Base-by-base conservation (phyloP, 2,888 invertebrate genomes). In the Drosophila sordidula region DNA sequence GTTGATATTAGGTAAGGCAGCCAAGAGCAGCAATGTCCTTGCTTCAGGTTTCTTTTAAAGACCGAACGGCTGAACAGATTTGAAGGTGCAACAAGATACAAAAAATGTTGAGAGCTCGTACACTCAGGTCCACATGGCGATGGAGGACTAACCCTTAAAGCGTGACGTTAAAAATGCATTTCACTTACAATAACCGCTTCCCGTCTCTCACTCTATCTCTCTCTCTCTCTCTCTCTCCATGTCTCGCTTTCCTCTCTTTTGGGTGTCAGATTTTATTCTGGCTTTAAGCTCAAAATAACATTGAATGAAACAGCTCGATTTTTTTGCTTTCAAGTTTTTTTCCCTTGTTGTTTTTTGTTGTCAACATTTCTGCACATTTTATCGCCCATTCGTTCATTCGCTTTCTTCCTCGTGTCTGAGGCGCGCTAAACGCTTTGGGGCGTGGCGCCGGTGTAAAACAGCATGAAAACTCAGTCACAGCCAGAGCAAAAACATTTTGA, bases 391-490 rank as follows among this genome's bases (percentile, higher is more conserved):
- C 65, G 70, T 59, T 75, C 58, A 74, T 65, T 71, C 75, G 62
- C 57, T 55, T 70, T 77, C 62, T 61, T 70, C 59, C 71, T 70
- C 58, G 62, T 61, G 47, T 79, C 74, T 65, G 62, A 79, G 72
- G 81, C 70, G 65, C 80, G 81, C 79, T 84, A 84, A 84, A 87
- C 81, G 84, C 84, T 87, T 75, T 79, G 77, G 81, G 81, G 84
- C 73, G 84, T 87, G 79, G 75, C 74, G 80, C 83, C 83, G 86
- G 83, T 84, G 80, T 83, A 83, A 86, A 87, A 79, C 85, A 87
- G 83, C 83, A 86, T 74, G 87, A 87, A 84, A 87, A 80, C 79
- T 84, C 84, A 84, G 83, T 84, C 80, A 81, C 77, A 84, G 87
- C 58, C 77, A 87, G 68, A 63, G 87, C 87, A 87, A 85, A 85